Conservation (phyloP, 2,888 invertebrate genomes). For the Pteria penguin region DNA sequence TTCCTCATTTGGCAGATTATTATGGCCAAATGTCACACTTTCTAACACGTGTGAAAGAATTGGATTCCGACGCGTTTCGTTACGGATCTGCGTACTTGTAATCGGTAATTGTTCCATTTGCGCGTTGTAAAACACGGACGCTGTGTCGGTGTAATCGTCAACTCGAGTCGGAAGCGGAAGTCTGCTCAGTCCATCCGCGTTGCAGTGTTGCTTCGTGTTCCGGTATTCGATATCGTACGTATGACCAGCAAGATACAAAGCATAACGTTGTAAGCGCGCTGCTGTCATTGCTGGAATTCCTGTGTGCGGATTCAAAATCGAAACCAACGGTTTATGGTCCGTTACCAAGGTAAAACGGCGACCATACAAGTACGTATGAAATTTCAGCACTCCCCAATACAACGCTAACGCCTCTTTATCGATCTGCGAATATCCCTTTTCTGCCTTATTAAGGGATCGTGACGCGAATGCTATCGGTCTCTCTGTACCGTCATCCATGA, state of each 20-base stretch:
- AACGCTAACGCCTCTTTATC: slow-evolving; percentile 79
- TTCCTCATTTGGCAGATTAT: neutral
- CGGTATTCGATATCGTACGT: slow-evolving; percentile 17
- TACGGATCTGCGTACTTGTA: slow-evolving; percentile 21
- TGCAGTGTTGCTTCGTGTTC: slow-evolving; percentile 44
- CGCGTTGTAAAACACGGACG: slow-evolving; percentile 27
- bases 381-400: slow-evolving; percentile 69
- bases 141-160: slow-evolving; percentile 12
- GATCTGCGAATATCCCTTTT: slow-evolving; percentile 75
- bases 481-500: slow-evolving; percentile 34
- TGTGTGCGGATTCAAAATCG: slow-evolving; percentile 48
- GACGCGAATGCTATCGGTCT: slow-evolving; percentile 44
- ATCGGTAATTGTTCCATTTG: slow-evolving; percentile 42
- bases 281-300: slow-evolving; percentile 58
- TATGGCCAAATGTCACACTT: neutral
- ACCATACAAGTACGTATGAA: slow-evolving; percentile 67
- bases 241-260: neutral
- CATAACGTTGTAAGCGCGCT: slow-evolving; percentile 38
- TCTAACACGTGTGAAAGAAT: slow-evolving; percentile 14
- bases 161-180: slow-evolving; percentile 24
- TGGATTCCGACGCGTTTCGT: slow-evolving; percentile 1
- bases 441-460: slow-evolving; percentile 47
- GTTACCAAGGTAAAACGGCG: slow-evolving; percentile 75
- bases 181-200: slow-evolving; percentile 45
- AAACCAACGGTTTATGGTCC: slow-evolving; percentile 51